phyloP scores from a whole-genome alignment of 2,113 vertebrate species.

The Benitochromis conjunctus region DNA sequence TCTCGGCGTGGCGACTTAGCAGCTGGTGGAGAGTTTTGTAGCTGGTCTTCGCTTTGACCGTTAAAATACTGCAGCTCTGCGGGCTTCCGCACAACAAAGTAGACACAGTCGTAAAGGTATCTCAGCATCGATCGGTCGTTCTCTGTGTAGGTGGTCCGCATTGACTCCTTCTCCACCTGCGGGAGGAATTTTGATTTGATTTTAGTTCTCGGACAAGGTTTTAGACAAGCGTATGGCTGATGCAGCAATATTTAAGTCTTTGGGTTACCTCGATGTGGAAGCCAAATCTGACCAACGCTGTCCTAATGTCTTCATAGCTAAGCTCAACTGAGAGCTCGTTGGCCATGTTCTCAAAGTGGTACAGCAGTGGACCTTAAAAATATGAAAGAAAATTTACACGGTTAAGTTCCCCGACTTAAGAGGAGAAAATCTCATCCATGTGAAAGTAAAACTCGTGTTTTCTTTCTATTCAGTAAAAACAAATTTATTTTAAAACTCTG shows the following conservation, averaged over 20 bases:
- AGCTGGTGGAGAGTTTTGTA: conserved; percentile 29
- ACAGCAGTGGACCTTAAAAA: conserved; percentile 87
- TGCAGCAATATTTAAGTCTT: neutral
- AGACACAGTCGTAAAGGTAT: conserved; percentile 94
- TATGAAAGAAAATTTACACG: neutral
- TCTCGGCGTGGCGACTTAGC: conserved; percentile 54
- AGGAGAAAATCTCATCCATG: neutral
- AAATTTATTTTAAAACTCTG: neutral
- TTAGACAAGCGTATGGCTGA: neutral
- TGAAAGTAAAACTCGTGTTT: neutral
- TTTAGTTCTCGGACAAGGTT: neutral
- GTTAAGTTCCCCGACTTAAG: neutral
- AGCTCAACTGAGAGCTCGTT: conserved; percentile 97
- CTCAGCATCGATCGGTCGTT: conserved; percentile 96
- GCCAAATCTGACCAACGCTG: conserved; percentile 87
- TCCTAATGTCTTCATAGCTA: conserved; percentile 94
- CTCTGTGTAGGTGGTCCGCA: conserved; percentile 94
- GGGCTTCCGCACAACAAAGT: conserved; percentile 95
- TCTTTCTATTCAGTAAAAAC: neutral
- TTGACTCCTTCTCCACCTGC: conserved; percentile 89
- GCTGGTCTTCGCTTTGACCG: conserved; percentile 18
- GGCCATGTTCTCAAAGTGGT: conserved; percentile 98
- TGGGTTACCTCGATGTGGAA: conserved; percentile 89
- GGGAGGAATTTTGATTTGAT: neutral
- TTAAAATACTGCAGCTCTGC: conserved; percentile 46